Conservation (phyloP, 53 echinoderm and acorn worm species). For the Holothuria leucospilota region DNA sequence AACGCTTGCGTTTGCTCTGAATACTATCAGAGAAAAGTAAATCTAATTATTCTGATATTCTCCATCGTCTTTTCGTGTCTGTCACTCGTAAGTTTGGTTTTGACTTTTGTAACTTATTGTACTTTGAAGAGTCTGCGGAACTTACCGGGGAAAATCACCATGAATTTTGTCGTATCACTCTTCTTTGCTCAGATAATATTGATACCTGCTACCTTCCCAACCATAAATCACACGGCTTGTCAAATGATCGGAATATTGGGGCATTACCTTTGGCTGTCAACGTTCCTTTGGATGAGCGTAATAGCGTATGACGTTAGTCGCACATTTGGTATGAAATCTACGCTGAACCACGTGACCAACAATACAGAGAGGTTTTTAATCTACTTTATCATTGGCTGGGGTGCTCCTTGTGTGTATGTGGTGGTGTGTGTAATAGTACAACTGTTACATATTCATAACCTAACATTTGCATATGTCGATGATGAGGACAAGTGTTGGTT, state of each 20-base stretch:
- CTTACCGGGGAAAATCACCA: conserved; percentile 62
- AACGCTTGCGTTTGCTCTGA: neutral
- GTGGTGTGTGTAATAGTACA: neutral
- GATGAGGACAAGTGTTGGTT: neutral
- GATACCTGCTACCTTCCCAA: neutral
- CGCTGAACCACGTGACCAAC: neutral
- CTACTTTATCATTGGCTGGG: too few relatives aligned
- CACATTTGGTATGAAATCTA: conserved; percentile 7
- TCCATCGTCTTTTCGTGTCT: conserved; percentile 57
- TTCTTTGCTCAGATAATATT: conserved; percentile 47
- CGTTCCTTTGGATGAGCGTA: conserved; percentile 12
- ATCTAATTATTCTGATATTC: neutral
- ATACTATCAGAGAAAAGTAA: neutral
- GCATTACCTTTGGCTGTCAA: conserved; percentile 14
- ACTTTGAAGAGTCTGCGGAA: conserved; percentile 60
- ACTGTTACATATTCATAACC: too few relatives aligned
- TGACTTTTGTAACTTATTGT: conserved; percentile 68
- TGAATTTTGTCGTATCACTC: conserved; percentile 65
- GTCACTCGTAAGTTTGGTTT: conserved; percentile 55
- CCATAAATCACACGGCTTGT: neutral
- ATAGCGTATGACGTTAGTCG: conserved; percentile 16
- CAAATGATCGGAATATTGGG: neutral
- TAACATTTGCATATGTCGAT: neutral
- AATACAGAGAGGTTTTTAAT: neutral
- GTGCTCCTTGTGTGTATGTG: neutral